Base-by-base conservation (phyloP, 1,140 invertebrate species). In the Cotesia typhae region DNA sequence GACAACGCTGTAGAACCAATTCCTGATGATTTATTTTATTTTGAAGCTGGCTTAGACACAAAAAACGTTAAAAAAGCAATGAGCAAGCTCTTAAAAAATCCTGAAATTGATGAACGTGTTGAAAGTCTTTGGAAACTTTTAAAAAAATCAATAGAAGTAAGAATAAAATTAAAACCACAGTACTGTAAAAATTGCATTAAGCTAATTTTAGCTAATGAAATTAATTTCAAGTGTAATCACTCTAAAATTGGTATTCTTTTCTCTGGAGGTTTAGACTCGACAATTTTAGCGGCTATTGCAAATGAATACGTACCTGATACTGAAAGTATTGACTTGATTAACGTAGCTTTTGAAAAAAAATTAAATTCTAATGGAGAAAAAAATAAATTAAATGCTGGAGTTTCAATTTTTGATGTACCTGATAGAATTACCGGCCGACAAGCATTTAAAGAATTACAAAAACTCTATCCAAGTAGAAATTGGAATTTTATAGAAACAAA, bases 261-360 rank as follows among this genome's bases (percentile, higher is more conserved):
- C 89, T 99, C 97, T 78, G 97, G 97, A 68, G 98, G 98, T 36
- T 87, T 99, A 10, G 98, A 99, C 87, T 99, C 97, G 59, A 92
- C 95, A 36, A 90, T 98, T 77, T 86, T 99, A 74, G 93, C 97
- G 41, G 88, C 92, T 41, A 82, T 98, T 36, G 91, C 93, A 17
- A 88, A 97, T 84, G 91, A 91, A 87, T 92, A 90, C 87, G 81
- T 96, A 28, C 87, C 91, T 3, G 74, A 78, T 73, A 79, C 88
- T 52, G 91, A 95, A 81, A 88, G 92, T 47, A 96, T 99, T 78
- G 97, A 99, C 87, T 89, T 99, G n/a, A 89, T 98, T 17, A 99
- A 99, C 91, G 95, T 99, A 37, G 95, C 96, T n/a, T 99, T 99
- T 89, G 91, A 93, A 84, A 90, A 88, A 75, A 66, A 52, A 10